Conservation (phyloP, 1,140 invertebrate species). For the Leptopilina boulardi region DNA sequence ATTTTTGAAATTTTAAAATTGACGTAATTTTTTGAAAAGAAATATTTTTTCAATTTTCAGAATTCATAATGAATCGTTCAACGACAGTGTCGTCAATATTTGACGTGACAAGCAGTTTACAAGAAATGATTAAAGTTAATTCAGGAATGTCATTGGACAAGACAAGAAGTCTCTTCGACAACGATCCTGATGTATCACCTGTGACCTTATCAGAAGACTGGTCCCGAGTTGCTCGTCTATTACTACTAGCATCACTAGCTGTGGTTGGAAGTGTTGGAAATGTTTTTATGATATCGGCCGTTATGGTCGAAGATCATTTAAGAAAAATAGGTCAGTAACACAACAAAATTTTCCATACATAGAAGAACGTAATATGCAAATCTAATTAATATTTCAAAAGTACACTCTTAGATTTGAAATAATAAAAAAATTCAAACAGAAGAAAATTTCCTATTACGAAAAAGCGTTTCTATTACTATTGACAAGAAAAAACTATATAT, state of each 20-base stretch:
- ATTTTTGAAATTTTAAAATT: no score
- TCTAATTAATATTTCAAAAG: no score
- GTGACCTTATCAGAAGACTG: conserved; percentile 82
- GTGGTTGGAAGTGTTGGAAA: conserved; percentile 84
- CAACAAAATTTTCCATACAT: not conserved
- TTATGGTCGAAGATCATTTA: conserved; percentile 85
- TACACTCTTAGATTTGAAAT: no score
- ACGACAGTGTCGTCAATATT: conserved; percentile 52
- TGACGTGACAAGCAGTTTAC: conserved; percentile 53
- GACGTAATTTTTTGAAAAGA: no score
- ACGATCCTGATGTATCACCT: conserved; percentile 75
- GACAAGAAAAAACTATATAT: no score
- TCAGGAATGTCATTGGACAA: conserved; percentile 60
- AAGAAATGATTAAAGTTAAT: conserved; percentile 55
- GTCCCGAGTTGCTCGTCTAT: conserved; percentile 81
- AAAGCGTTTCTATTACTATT: no score
- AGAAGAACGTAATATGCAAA: no score
- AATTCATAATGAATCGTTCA: conserved; percentile 9
- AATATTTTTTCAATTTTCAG: not conserved
- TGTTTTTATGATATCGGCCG: conserved; percentile 86
- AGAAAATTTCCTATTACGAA: no score
- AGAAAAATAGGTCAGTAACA: conserved; percentile 80
- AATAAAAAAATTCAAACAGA: no score
- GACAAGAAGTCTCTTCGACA: conserved; percentile 52
- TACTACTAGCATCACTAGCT: conserved; percentile 81